phyloP scores from a whole-genome alignment of 2,797 vertebrate genomes.

The Atherinosoma microstoma region DNA sequence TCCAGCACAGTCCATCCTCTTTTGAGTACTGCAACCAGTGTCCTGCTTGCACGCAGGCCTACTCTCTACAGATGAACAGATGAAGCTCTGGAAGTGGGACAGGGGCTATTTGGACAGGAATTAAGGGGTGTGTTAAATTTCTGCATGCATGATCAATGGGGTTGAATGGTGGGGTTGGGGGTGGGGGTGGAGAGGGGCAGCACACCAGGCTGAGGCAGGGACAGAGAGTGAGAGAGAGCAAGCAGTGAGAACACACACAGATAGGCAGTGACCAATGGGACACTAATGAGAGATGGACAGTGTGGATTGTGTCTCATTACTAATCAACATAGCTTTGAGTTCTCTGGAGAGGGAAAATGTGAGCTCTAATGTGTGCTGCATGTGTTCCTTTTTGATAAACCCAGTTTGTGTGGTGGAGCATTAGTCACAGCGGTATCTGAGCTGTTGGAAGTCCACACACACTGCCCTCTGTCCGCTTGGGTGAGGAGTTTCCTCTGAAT shows the following conservation, averaged over 20 bases:
- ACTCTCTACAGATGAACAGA: slow-evolving; percentile 83
- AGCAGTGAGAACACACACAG: slow-evolving; percentile 46
- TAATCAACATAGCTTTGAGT: slow-evolving; percentile 73
- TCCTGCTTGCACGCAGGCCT: slow-evolving; percentile 47
- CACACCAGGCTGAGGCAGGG: slow-evolving; percentile 37
- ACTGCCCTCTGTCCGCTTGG: slow-evolving; percentile 77
- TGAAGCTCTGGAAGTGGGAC: slow-evolving; percentile 76
- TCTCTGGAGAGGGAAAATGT: slow-evolving; percentile 61
- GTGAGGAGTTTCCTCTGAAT: slow-evolving; percentile 76
- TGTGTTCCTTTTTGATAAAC: slow-evolving; percentile 77
- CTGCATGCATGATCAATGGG: slow-evolving; percentile 99
- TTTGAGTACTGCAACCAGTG: slow-evolving; percentile 26
- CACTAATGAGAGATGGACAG: slow-evolving; percentile 87
- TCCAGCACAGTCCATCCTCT: slow-evolving; percentile 28
- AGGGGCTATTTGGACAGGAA: slow-evolving; percentile 88
- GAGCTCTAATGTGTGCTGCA: slow-evolving; percentile 65
- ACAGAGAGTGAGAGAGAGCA: slow-evolving; percentile 42
- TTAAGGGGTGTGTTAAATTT: slow-evolving; percentile 94
- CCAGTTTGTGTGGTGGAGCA: slow-evolving; percentile 70
- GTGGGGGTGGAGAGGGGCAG: background rate
- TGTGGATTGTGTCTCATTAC: slow-evolving; percentile 76
- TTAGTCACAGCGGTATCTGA: slow-evolving; percentile 75
- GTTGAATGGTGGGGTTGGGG: slow-evolving; percentile 71
- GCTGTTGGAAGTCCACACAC: slow-evolving; percentile 70
- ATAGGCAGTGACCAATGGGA: slow-evolving; percentile 81